Base-by-base conservation (phyloP, 1,140 invertebrate genomes). In the Bombus impatiens region DNA sequence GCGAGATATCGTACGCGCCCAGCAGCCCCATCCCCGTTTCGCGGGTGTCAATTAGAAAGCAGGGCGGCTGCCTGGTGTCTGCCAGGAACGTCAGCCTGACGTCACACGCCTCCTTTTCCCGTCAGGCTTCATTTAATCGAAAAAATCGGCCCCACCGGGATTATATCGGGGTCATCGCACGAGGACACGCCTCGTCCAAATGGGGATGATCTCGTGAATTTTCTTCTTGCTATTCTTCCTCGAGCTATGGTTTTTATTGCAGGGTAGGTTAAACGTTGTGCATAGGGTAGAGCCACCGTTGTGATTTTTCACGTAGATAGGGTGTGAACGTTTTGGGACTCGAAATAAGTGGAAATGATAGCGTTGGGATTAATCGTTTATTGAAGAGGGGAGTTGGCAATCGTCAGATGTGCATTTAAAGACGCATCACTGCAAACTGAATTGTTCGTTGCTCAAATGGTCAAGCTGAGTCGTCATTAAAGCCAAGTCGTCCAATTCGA, bases 21-120 rank as follows among this genome's bases (percentile, higher is more conserved):
- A 47, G 59, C 77, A n/a, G 28, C 74, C 78, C 70, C 68, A 78
- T 53, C 82, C 89, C 87, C 78, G 32, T 70, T 32, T 81, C 89
- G 88, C 82, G 79, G 87, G 84, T 74, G 90, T 91, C 90, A 91
- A 91, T 91, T 91, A 91, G 90, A 91, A 90, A 91, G 84, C 87
- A 78, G 57, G 67, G 53, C 59, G 47, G 76, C 32, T 62, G 40
- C 42, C 28, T 53, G 42, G 42, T 70, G 72, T 82, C 82, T 87
- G 90, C 75, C 89, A 86, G 82, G 77, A 81, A 86, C 82, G 87
- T 91, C 90, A 90, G 67, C 77, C 40, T 57, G 42, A 68, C 76
- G 84, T 91, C 87, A 88, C 68, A 37, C 84, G 85, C 88, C 82
- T 84, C 75, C 71, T 81, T 77, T 78, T 82, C 42, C 53, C 72